These are phyloP conservation scores for Eurystomus gularis DNA, from an alignment of 2,113 vertebrate genomes.

Conservation along the genomic window DNA sequence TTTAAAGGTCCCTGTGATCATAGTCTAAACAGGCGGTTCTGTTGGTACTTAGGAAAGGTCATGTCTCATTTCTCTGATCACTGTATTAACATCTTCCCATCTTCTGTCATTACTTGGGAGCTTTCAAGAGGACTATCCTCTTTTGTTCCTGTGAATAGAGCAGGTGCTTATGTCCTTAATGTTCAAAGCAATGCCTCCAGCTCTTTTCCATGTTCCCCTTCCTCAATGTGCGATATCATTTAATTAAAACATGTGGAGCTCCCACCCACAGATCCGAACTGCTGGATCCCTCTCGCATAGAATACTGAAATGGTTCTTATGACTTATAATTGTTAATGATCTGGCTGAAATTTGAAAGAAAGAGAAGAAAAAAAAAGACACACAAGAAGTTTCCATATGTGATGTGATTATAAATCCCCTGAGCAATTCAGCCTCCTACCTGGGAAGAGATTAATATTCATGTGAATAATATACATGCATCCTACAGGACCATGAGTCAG, in stretches of 20 bases:
- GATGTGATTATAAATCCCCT: conserved; percentile 24
- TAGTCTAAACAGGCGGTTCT: not conserved
- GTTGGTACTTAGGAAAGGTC: not conserved
- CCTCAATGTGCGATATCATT: fast-evolving
- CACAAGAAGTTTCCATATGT: not conserved
- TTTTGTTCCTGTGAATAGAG: not conserved
- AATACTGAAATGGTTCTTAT: not conserved
- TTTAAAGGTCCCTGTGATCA: not conserved
- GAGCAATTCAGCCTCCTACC: conserved; percentile 47
- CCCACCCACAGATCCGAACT: not conserved
- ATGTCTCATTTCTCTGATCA: not conserved
- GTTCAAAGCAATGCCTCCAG: not conserved
- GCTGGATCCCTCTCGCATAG: not conserved
- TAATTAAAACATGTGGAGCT: not conserved
- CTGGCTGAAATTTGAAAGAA: not conserved
- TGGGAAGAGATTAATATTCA: conserved; percentile 46
- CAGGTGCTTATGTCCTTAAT: not conserved
- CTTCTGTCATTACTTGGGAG: not conserved
- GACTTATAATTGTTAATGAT: not conserved
- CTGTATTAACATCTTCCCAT: not conserved
- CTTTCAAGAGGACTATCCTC: not conserved
- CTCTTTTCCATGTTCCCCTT: not conserved
- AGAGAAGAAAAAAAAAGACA: not conserved
- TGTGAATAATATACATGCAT: conserved; percentile 49
- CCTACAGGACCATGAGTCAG: conserved; percentile 63